A percentile compares a stretch with the other conserved stretches of the same genome.
Evolutionary conservation across 2,888 invertebrate genomes (phyloP).

Genomic region (Zaprionus bogoriensis): DNA sequence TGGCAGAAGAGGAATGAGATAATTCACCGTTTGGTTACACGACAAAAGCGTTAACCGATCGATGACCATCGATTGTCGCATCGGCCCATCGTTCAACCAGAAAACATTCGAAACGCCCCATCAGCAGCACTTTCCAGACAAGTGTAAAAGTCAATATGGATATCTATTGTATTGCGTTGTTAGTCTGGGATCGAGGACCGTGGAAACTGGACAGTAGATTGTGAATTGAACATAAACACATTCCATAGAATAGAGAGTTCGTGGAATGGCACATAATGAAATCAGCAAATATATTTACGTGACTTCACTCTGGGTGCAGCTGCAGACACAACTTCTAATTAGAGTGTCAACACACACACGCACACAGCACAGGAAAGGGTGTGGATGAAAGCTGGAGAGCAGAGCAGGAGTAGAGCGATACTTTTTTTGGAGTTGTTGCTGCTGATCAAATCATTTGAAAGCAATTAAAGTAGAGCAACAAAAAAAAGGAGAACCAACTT

Average conservation of each 20-base stretch:
- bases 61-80: conserved; percentile 1
- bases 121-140: conserved; percentile 19
- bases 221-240: background rate
- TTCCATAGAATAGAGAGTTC: conserved; percentile 19
- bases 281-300: conserved; percentile 72
- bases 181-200: too few species aligned
- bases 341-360: conserved; percentile 49
- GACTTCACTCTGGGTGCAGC: conserved; percentile 70
- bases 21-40: conserved; percentile 17
- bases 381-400: conserved; percentile 28
- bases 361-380: conserved; percentile 43
- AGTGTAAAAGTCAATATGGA: conserved; percentile 47
- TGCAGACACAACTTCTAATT: conserved; percentile 65
- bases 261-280: conserved; percentile 59
- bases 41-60: conserved; percentile 19
- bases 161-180: conserved; percentile 39
- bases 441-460: too few species aligned
- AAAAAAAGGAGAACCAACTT: too few species aligned
- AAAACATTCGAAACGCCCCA: conserved; percentile 42
- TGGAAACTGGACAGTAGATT: too few species aligned
- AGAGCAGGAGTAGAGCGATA: too few species aligned
- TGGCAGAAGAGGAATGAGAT: background rate
- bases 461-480: too few species aligned
- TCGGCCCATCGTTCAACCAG: conserved; percentile 37
- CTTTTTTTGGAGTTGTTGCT: too few species aligned